Conservation (phyloP, 2,888 invertebrate genomes). For the Drosophila ustulata region DNA sequence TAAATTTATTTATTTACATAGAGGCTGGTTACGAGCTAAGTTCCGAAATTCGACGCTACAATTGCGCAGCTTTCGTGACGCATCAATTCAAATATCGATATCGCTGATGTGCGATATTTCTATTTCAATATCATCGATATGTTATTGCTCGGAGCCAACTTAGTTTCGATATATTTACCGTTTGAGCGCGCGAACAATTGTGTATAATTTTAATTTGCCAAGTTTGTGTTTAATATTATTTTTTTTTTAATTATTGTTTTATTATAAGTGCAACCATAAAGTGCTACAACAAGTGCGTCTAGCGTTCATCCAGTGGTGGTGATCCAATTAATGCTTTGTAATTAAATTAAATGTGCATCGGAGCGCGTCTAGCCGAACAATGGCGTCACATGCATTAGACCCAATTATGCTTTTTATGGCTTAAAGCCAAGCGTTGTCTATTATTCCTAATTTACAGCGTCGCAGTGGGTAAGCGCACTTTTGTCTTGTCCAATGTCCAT, state of each 20-base stretch:
- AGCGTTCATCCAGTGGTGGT: background rate
- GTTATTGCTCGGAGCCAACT: too few species aligned
- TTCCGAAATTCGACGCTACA: too few species aligned
- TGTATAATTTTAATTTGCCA: background rate
- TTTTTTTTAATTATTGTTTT: background rate
- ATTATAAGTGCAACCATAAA: background rate
- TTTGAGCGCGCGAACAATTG: too few species aligned
- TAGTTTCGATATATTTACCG: too few species aligned
- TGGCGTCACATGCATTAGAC: conserved; percentile 39
- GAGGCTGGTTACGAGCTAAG: too few species aligned
- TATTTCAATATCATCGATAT: too few species aligned
- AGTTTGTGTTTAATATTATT: too few species aligned
- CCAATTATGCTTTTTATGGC: conserved; percentile 36
- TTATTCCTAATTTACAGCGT: conserved; percentile 35
- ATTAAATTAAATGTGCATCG: conserved; percentile 13
- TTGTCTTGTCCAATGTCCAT: conserved; percentile 9
- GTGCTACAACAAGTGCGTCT: background rate
- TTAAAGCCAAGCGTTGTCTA: conserved; percentile 28
- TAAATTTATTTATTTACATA: too few species aligned
- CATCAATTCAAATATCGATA: too few species aligned
- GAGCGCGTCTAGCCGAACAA: conserved; percentile 22
- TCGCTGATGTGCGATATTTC: too few species aligned
- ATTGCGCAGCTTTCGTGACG: too few species aligned
- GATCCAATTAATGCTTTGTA: conserved; percentile 9
- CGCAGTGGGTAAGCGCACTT: conserved; percentile 22